These are phyloP conservation scores for Tanypteryx hageni DNA, from an alignment of 2,888 invertebrate genomes.

Conservation along the genomic window DNA sequence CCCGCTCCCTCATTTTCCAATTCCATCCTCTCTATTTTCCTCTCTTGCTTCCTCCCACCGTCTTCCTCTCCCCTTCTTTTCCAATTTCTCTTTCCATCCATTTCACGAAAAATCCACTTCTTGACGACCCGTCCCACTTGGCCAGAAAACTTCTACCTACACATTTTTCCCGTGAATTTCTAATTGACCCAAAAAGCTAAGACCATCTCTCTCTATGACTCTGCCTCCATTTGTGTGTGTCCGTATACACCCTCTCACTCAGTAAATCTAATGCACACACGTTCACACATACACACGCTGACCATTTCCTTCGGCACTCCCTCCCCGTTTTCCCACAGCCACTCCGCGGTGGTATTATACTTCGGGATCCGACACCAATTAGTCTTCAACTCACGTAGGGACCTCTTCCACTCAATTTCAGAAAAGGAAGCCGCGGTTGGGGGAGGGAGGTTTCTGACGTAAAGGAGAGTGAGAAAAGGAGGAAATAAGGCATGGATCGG, in stretches of 20 bases:
- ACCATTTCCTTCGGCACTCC: too few species aligned
- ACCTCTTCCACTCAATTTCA: slow-evolving; percentile 57
- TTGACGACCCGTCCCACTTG: too few species aligned
- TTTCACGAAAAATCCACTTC: not conserved
- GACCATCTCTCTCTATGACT: not conserved
- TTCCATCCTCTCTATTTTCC: too few species aligned
- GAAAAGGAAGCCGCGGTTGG: slow-evolving; percentile 13
- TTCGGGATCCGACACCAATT: slow-evolving; percentile 40
- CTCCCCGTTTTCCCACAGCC: too few species aligned
- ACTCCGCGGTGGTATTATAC: not conserved
- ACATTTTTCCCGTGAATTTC: not conserved
- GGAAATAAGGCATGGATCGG: not conserved
- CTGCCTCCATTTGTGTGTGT: not conserved
- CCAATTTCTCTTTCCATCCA: too few species aligned
- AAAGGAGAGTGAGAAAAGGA: not conserved
- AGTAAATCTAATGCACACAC: not conserved
- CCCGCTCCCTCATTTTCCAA: too few species aligned
- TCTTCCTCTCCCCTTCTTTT: too few species aligned
- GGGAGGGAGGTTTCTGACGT: not conserved
- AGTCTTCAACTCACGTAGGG: slow-evolving; percentile 36
- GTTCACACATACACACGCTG: not conserved
- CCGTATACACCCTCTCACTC: not conserved
- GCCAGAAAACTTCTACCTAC: not conserved
- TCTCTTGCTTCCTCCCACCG: too few species aligned
- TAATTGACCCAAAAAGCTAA: not conserved